A percentile compares a stretch with the other conserved stretches of the same genome.
These are phyloP conservation scores for Turdus rufiventris DNA, from an alignment of 2,113 vertebrate genomes.

Conservation along the genomic window DNA sequence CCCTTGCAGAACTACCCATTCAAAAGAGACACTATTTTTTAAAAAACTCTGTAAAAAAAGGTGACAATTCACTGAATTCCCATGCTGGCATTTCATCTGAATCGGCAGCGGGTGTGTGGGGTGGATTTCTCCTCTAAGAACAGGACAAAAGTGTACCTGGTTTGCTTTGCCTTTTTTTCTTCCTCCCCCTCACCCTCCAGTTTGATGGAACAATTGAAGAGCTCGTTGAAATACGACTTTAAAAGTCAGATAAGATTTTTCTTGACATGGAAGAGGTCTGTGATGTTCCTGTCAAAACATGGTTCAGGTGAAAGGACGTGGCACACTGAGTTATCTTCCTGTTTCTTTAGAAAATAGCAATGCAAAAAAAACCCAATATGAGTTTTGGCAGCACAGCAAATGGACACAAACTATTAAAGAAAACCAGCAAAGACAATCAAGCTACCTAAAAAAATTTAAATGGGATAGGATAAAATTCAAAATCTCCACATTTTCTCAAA, in stretches of 20 bases:
- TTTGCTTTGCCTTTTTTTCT: neutral
- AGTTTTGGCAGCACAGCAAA: neutral
- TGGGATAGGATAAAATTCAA: neutral
- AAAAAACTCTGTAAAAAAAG: neutral
- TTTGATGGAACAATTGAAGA: neutral
- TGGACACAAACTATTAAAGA: neutral
- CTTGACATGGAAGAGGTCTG: neutral
- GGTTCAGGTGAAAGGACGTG: neutral
- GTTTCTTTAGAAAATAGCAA: slow-evolving; percentile 9
- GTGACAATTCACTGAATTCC: neutral
- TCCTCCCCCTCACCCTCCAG: fast-evolving
- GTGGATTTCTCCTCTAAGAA: neutral
- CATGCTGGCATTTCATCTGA: neutral
- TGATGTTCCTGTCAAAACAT: neutral
- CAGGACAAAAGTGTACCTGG: neutral
- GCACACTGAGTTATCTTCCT: neutral
- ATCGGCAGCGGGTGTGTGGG: fast-evolving
- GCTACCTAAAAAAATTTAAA: neutral
- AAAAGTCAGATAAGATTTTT: neutral
- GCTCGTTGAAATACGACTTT: neutral
- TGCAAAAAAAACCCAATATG: fast-evolving
- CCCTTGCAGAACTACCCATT: neutral
- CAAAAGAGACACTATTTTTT: neutral
- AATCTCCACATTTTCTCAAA: neutral
- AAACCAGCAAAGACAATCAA: neutral